Base-by-base conservation (phyloP, 2,113 vertebrate genomes). In the Sula dactylatra region DNA sequence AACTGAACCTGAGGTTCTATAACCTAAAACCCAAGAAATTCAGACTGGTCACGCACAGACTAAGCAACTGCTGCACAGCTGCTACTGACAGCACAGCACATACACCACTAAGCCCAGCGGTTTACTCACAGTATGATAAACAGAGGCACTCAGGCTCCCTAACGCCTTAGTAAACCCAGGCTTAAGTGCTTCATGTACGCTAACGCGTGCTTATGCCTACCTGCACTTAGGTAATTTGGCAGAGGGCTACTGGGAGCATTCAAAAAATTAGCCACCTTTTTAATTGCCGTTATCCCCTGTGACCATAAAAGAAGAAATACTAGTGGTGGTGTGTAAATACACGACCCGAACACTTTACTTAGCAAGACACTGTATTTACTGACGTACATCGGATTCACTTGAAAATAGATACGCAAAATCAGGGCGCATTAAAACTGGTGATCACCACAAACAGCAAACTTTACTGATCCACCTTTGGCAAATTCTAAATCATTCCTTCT, bases 21-120 rank as follows among this genome's bases (percentile, higher is more conserved):
- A 18, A 45, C 9, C 24, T 70, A 25, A 25, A 55, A 2, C 22
- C 11, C 40, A 7, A 15, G 52, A 38, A 24, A 38, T 62, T 66
- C 59, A 50, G 11, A 9, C 15, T 17, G 49, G 31, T 10, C 18
- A 6, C 8, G 38, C 54, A 32, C 47, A 44, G 67, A 17, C 32
- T 1, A 10, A 31, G 65, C 56, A 21, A 29, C 6, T 38, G 38
- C 52, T 24, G 2, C 32, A 13, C 24, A 34, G 71, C 52, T 38
- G 14, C n/a, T 47, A 3, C 16, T 2, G 34, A 45, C 2, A 40
- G 44, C 6, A 47, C 44, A 45, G 44, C 13, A 36, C 6, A 2
- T 0, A 21, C 3, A 1, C 9, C 55, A 4, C 32, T 1, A 21
- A 73, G n/a, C 32, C 62, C 19, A 6, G 55, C 0, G 10, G 5